A percentile compares a stretch with the other conserved stretches of the same genome.
Evolutionary conservation across 2,113 vertebrate species (phyloP).

Genomic region (Zingel zingel): DNA sequence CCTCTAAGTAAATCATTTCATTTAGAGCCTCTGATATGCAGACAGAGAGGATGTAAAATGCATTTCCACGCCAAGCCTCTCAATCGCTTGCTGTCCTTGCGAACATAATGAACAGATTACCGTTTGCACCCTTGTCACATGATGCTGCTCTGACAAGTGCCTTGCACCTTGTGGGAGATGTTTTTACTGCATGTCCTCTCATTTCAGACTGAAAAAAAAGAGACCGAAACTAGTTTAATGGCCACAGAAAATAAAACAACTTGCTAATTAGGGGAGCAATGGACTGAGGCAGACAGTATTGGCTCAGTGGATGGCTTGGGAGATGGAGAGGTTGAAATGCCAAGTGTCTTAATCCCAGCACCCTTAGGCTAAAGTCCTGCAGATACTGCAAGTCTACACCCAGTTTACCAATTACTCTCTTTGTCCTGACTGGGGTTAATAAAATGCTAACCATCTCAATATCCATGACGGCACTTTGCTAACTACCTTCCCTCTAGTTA

Average conservation of each 20-base stretch:
- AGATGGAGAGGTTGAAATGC: slow-evolving; percentile 77
- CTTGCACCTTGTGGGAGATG: slow-evolving; percentile 53
- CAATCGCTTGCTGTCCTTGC: slow-evolving; percentile 52
- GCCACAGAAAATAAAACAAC: slow-evolving; percentile 71
- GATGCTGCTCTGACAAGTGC: slow-evolving; percentile 53
- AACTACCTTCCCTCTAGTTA: slow-evolving; percentile 75
- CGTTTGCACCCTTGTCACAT: slow-evolving; percentile 64
- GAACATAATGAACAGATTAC: slow-evolving; percentile 72
- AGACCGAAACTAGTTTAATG: slow-evolving; percentile 42
- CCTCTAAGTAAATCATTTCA: slow-evolving; percentile 76
- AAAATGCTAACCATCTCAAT: slow-evolving; percentile 83
- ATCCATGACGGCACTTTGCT: slow-evolving; percentile 72
- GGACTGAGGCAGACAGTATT: slow-evolving; percentile 53
- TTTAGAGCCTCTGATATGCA: slow-evolving; percentile 76
- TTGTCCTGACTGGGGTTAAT: slow-evolving; percentile 75
- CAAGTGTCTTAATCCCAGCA: slow-evolving; percentile 65
- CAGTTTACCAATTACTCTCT: slow-evolving; percentile 75
- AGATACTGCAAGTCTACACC: slow-evolving; percentile 74
- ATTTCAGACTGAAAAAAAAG: slow-evolving; percentile 23
- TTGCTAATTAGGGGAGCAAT: slow-evolving; percentile 67
- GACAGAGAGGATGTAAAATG: slow-evolving; percentile 66
- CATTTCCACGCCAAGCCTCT: slow-evolving; percentile 68
- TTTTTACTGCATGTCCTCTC: slow-evolving; percentile 26
- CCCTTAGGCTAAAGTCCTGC: slow-evolving; percentile 72
- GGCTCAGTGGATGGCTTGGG: slow-evolving; percentile 39